Evolutionary conservation across 1,140 invertebrate species (phyloP).

Genomic region (Pararge aegeria): DNA sequence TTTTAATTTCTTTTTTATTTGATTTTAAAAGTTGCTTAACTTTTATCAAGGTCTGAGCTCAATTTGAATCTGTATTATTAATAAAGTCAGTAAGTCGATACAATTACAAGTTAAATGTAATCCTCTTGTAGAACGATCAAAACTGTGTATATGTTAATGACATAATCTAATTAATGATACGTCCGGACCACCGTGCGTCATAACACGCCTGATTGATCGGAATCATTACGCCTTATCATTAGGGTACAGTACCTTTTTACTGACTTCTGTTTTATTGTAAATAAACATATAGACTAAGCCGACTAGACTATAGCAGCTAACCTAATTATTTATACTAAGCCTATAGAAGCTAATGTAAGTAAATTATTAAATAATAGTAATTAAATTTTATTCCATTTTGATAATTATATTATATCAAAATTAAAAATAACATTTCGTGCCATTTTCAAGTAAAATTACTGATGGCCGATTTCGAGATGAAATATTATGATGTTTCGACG

Average conservation of each 20-base stretch:
- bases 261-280: constrained; percentile 30
- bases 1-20: neutral
- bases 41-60: neutral
- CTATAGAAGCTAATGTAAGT: too few relatives aligned
- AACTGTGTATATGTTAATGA: constrained; percentile 13
- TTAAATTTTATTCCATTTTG: too few relatives aligned
- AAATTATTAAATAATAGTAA: too few relatives aligned
- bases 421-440: too few relatives aligned
- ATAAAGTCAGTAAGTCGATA: too few relatives aligned
- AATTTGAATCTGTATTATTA: neutral
- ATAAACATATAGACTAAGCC: too few relatives aligned
- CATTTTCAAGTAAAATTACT: too few relatives aligned
- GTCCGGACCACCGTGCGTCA: constrained; percentile 34
- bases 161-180: constrained; percentile 34
- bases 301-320: too few relatives aligned
- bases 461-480: too few relatives aligned
- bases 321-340: too few relatives aligned
- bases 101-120: neutral
- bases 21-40: neutral
- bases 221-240: constrained; percentile 32
- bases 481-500: too few relatives aligned
- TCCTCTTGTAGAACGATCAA: neutral
- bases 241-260: constrained; percentile 14
- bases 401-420: too few relatives aligned
- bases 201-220: constrained; percentile 37